Evolutionary conservation across 2,113 vertebrate genomes (phyloP), one percentile per base, ranked within the genome.

Genomic region (Pipra filicauda): DNA sequence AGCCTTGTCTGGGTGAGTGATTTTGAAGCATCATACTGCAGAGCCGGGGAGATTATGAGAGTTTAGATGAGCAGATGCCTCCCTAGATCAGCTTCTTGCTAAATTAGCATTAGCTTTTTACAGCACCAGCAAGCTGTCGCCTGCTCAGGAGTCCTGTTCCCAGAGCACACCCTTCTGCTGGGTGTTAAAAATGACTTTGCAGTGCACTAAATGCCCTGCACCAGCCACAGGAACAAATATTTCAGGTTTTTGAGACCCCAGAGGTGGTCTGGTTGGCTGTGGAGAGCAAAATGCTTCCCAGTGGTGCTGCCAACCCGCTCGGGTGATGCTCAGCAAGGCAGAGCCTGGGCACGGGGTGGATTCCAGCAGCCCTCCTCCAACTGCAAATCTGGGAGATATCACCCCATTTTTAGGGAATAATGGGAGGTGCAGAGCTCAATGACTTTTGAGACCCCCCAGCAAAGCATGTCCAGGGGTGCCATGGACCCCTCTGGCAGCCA

Each of bases 21-120:
- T 64, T 84, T 59, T 23, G 51, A 22, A 49, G 59, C 59, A 41
- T 27, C 30, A 5, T 2, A 18, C 30, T 23, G 75, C 5, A 8
- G 54, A 54, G 44, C 75, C 21, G 24, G 79, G 55, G 71, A 66
- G 66, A 46, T 76, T 19, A 27, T 3, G 51, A 24, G 39, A 64
- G 75, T 57, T 82, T 35, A 46, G 23, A 46, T 41, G 28, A 91
- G 91, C 69, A 82, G 81, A 79, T 82, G 81, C 79, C 87, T 92
- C 81, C 70, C 84, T 37, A 57, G 64, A 69, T 91, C 73, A 52
- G 89, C 94, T 57, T 37, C 79, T 76, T 78, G 58, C 61, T 88
- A 62, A 90, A 91, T 93, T 73, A 71, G 72, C 75, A 91, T 85
- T 48, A 87, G 90, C 39, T 89, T 92, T 93, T 75, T 59, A n/a